These are phyloP conservation scores for Mesocricetus auratus DNA, from an alignment of 2,113 vertebrate genomes.

Conservation along the genomic window DNA sequence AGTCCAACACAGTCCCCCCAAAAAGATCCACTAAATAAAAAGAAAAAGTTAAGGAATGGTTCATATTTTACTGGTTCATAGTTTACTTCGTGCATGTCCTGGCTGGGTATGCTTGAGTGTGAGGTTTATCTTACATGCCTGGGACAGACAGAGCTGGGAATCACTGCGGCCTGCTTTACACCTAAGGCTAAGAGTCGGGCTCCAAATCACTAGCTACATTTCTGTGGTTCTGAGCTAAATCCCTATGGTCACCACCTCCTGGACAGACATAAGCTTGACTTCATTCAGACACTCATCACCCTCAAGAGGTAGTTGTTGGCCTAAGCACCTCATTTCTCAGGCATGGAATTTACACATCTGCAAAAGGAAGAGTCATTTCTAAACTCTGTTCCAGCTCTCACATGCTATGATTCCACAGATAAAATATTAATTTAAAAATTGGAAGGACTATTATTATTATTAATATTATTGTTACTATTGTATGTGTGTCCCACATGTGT, in stretches of 20 bases:
- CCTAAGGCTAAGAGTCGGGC: neutral
- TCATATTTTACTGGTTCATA: neutral
- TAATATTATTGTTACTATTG: neutral
- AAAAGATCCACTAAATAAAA: neutral
- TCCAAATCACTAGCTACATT: neutral
- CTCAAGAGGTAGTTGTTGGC: fast-evolving
- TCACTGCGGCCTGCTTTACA: neutral
- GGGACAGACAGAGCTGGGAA: neutral
- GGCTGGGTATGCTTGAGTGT: neutral
- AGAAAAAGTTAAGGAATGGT: neutral
- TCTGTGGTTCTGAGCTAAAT: neutral
- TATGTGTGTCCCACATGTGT: neutral
- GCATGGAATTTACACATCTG: neutral
- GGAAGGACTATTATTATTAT: neutral
- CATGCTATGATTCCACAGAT: neutral
- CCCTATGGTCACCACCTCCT: neutral
- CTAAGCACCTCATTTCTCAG: neutral
- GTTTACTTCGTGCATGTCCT: neutral
- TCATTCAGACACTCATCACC: neutral
- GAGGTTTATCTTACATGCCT: neutral
- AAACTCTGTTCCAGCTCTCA: neutral
- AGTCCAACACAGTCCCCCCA: neutral
- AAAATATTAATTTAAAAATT: constrained; percentile 4
- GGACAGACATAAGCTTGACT: neutral
- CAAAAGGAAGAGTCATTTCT: neutral